These are phyloP conservation scores for Volucella inanis DNA, from an alignment of 2,888 invertebrate genomes.

Conservation along the genomic window DNA sequence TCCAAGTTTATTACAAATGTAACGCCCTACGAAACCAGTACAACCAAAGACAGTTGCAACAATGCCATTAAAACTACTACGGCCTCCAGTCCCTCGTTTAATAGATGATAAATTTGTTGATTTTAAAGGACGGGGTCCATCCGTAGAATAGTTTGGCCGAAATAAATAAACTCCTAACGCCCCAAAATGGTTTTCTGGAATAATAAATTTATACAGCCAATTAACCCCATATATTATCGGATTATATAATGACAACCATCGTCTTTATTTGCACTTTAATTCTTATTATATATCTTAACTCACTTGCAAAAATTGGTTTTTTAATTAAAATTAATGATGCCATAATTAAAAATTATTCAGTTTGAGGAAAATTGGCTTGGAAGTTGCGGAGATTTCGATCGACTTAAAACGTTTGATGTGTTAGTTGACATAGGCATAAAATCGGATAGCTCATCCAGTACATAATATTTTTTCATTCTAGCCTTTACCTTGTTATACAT, in stretches of 20 bases:
- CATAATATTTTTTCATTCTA: too few relatives aligned
- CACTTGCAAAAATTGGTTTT: constrained; percentile 81
- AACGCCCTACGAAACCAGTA: constrained; percentile 94
- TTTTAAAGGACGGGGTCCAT: constrained; percentile 81
- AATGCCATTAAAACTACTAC: constrained; percentile 97
- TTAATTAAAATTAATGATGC: constrained; percentile 80
- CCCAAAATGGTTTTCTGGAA: constrained; percentile 79
- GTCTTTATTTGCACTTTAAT: neutral
- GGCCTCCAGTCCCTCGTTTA: constrained; percentile 94
- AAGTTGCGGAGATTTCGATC: too few relatives aligned
- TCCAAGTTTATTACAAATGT: constrained; percentile 94
- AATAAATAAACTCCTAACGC: constrained; percentile 80
- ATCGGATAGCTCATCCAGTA: too few relatives aligned
- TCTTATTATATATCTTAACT: neutral
- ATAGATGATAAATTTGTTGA: constrained; percentile 87
- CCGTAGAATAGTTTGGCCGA: constrained; percentile 79
- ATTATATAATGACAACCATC: constrained; percentile 48
- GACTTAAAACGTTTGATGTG: too few relatives aligned
- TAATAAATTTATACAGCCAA: constrained; percentile 31
- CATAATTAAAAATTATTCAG: constrained; percentile 75
- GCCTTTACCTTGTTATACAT: too few relatives aligned
- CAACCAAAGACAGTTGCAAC: constrained; percentile 99
- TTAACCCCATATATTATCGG: constrained; percentile 49
- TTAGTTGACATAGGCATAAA: too few relatives aligned
- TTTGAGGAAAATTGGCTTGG: too few relatives aligned